Conservation (phyloP, 1,140 invertebrate species). For the Homarus americanus region DNA sequence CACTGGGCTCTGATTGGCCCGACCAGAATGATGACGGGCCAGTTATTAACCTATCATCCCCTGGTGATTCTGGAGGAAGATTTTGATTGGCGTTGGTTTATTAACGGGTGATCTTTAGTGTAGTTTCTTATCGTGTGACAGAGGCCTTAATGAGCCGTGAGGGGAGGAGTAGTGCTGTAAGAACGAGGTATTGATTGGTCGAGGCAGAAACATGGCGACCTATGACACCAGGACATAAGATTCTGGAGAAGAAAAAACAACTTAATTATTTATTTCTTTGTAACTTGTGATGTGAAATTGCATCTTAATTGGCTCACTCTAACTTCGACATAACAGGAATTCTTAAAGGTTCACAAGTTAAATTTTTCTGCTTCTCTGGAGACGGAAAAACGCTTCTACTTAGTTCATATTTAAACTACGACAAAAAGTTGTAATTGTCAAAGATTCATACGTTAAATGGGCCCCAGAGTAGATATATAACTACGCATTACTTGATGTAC, state of each 20-base stretch:
- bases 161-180: neutral
- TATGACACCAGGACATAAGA: neutral
- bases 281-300: no score
- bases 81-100: slow-evolving; percentile 5
- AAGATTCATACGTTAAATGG: no score
- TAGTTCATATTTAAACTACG: no score
- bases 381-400: no score
- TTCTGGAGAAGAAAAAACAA: neutral
- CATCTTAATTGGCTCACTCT: no score
- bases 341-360: no score
- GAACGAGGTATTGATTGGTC: neutral
- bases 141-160: neutral
- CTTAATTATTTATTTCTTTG: no score
- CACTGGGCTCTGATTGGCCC: neutral
- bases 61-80: neutral
- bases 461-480: no score
- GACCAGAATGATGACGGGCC: neutral
- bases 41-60: slow-evolving; percentile 18
- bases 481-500: no score
- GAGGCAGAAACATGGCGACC: neutral
- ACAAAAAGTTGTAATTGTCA: no score
- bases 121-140: neutral
- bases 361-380: no score
- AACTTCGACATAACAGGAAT: no score
- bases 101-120: neutral